Evolutionary conservation across 2,888 invertebrate species (phyloP), one percentile per base, ranked within the genome.

Genomic region (Agrotis puta): DNA sequence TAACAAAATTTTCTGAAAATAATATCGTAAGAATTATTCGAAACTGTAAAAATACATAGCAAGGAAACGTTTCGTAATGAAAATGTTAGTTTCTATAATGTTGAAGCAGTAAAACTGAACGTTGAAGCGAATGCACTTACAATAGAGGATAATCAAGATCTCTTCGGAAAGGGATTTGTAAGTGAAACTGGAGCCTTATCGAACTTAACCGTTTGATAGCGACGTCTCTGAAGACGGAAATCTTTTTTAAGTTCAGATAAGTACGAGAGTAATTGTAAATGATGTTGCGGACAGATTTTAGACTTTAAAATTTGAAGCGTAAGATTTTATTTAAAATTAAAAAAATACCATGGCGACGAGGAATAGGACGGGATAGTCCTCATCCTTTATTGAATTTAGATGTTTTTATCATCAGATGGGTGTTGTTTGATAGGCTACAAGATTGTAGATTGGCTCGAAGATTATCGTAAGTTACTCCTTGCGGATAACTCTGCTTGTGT

Each of bases 141-240:
- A 69, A 67, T 70, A 59, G 61, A 51, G 14, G 33, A 64, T 77
- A 71, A 72, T 80, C 70, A 74, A 67, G 84, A 80, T 83, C 33
- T 53, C 50, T 14, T 50, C 39, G 27, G 24, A 47, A 53, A 51
- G 53, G 58, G 58, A 72, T 82, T 83, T 72, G 64, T 77, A 77
- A 83, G 70, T 74, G 65, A 81, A 80, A 65, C 63, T 77, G 57
- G 33, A 64, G 51, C 59, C 66, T 70, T 72, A 74, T 80, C 33
- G 51, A 70, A 64, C 53, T 24, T 64, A 9, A 33, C 54, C 51
- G 58, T 66, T 77, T 57, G 61, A 65, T 66, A 66, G 11, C 51
- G 48, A 69, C 43, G 64, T 68, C 57, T 66, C 64, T 43, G 51
- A n/a, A 65, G 48, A 11, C 50, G 20, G 47, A 27, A 61, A 57